Percentiles rank a stretch among this genome's conserved stretches.
Evolutionary conservation across 2,797 vertebrate genomes (phyloP).

Genomic region (Danio jaintianensis): DNA sequence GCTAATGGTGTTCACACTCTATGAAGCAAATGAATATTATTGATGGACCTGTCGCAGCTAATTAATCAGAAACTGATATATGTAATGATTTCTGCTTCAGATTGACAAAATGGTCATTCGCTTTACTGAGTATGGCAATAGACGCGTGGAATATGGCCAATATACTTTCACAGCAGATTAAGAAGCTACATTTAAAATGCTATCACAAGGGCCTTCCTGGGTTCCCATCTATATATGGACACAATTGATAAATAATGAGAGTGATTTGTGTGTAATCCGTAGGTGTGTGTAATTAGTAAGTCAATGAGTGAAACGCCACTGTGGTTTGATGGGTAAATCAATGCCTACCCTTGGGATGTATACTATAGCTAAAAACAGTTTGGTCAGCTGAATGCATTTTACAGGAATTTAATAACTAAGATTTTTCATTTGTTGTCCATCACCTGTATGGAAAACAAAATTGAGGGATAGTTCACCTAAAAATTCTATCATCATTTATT

Average conservation of each 20-base stretch:
- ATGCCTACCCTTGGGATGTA: not conserved
- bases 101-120: slow-evolving; percentile 9
- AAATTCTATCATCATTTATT: too few relatives aligned
- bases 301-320: slow-evolving; percentile 20
- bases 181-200: not conserved
- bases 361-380: not conserved
- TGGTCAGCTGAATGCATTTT: not conserved
- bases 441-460: not conserved
- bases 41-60: slow-evolving; percentile 31
- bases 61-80: slow-evolving; percentile 38
- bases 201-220: not conserved
- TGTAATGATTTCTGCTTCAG: slow-evolving; percentile 9
- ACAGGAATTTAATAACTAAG: not conserved
- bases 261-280: slow-evolving; percentile 21
- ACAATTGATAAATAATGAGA: slow-evolving; percentile 23
- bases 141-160: not conserved
- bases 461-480: too few relatives aligned
- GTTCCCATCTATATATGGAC: not conserved
- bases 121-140: not conserved
- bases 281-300: slow-evolving; percentile 12
- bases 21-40: slow-evolving; percentile 32
- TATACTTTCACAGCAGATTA: slow-evolving; percentile 19
- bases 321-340: slow-evolving; percentile 28
- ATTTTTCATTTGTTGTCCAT: not conserved
- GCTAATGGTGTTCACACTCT: slow-evolving; percentile 26